Conservation (phyloP, 1,140 invertebrate genomes). For the Drosophila repletoides region DNA sequence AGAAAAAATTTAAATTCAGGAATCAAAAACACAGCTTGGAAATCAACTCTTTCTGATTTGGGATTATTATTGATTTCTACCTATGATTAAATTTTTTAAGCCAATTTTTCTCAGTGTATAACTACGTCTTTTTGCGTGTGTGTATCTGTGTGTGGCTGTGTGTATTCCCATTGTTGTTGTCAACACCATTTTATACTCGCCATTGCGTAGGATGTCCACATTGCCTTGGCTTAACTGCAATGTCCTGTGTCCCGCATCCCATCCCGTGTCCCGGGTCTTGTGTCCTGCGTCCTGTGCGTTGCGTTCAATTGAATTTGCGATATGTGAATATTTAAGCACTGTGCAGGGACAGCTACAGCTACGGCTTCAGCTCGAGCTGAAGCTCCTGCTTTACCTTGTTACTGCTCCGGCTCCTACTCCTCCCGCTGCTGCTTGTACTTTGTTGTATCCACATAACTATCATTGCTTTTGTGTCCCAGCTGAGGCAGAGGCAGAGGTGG, state of each 20-base stretch:
- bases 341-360: constrained; percentile 51
- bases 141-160: constrained; percentile 12
- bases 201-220: constrained; percentile 55
- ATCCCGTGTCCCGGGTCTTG: background rate
- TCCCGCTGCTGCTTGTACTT: constrained; percentile 13
- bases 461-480: constrained; percentile 53
- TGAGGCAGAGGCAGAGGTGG: background rate
- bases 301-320: constrained; percentile 80
- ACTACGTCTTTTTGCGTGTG: constrained; percentile 10
- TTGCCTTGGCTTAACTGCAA: constrained; percentile 56
- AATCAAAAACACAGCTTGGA: too few relatives aligned
- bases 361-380: background rate
- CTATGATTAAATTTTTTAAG: too few relatives aligned
- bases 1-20: too few relatives aligned
- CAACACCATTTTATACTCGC: constrained; percentile 76
- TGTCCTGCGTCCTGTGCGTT: constrained; percentile 43
- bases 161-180: constrained; percentile 78
- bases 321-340: constrained; percentile 81
- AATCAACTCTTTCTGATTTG: too few relatives aligned
- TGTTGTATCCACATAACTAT: constrained; percentile 64
- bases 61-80: too few relatives aligned
- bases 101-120: background rate
- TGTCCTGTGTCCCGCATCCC: constrained; percentile 30
- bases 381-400: constrained; percentile 17
- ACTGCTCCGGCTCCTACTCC: background rate